A percentile compares a stretch with the other conserved stretches of the same genome.
Conservation (phyloP, 2,113 vertebrate genomes). For the Caracal caracal region DNA sequence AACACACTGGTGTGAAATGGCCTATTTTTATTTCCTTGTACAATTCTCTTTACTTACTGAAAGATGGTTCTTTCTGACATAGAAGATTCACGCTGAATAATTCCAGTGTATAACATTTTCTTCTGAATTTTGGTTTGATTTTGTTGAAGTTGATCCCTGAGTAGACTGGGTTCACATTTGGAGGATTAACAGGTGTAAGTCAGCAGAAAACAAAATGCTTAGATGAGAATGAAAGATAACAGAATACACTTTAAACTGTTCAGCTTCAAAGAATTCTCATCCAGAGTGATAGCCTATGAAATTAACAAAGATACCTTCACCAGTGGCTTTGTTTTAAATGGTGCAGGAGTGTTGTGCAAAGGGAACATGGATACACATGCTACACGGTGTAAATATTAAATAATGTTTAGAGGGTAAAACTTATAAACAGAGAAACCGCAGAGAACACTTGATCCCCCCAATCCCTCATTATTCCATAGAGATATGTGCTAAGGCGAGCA, state of each 20-base stretch:
- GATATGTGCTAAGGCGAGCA: not conserved
- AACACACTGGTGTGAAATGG: not conserved
- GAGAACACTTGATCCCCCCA: not conserved
- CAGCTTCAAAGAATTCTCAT: constrained; percentile 22
- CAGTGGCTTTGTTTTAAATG: not conserved
- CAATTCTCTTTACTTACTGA: not conserved
- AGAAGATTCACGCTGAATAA: constrained; percentile 23
- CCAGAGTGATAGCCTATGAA: not conserved
- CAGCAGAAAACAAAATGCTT: constrained; percentile 52
- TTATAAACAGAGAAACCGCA: not conserved
- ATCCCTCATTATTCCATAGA: not conserved
- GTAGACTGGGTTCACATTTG: not conserved
- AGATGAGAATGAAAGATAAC: not conserved
- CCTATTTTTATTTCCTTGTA: constrained; percentile 35
- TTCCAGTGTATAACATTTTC: not conserved
- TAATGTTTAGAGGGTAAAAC: not conserved
- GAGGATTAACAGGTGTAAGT: not conserved
- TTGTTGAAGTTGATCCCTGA: constrained; percentile 16
- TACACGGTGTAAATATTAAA: not conserved
- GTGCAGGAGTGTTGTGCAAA: not conserved
- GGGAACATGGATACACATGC: not conserved
- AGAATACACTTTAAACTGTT: constrained; percentile 7
- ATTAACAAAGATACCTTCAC: constrained; percentile 26
- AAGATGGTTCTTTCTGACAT: constrained; percentile 20
- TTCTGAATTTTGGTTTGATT: constrained; percentile 32